Base-by-base conservation (phyloP, 2,888 invertebrate genomes). In the Diplazon laetatorius region DNA sequence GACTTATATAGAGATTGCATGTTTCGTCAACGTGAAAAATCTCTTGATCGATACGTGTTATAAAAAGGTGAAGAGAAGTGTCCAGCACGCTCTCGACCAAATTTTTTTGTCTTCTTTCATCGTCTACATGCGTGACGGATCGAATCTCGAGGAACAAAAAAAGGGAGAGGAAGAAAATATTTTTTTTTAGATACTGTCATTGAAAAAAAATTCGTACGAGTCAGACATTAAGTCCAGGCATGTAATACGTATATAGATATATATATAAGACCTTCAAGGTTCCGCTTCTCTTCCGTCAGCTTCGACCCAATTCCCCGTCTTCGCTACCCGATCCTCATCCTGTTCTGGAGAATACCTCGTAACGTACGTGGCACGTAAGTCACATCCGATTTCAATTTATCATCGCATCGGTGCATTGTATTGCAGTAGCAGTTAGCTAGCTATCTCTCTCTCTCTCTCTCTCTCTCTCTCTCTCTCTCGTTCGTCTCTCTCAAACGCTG, bases 371-470 rank as follows among this genome's bases (percentile, higher is more conserved):
- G 9, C 20, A 25, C 20, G n/a, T 20, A 30, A 42, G 71, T 62
- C 62, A 63, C 62, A 63, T 62, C 71, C 52, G 71, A 52, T 62
- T 63, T 71, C 71, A 63, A 71, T 71, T 71, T 62, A 63, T 71
- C 62, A 63, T 42, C 39, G 71, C 39, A 52, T 62, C 37, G 48
- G 62, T 25, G 52, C 44, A 63, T 52, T 44, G 62, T 52, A 35
- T 30, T 30, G 60, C 62, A 14, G 20, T 46, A 48, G n/a, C n/a
- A n/a, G 60, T 62, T 52, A 62, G 39, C n/a, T n/a, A n/a, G n/a
- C n/a, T n/a, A n/a, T n/a, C n/a, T n/a, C n/a, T n/a, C n/a, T n/a
- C n/a, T n/a, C n/a, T n/a, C n/a, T n/a, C n/a, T n/a, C n/a, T n/a
- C n/a, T n/a, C n/a, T n/a, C n/a, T n/a, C n/a, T n/a, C n/a, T n/a